These are phyloP conservation scores for Tethya wilhelma DNA, from an alignment of 37 sponge, comb jelly and placozoan species.

Conservation along the genomic window DNA sequence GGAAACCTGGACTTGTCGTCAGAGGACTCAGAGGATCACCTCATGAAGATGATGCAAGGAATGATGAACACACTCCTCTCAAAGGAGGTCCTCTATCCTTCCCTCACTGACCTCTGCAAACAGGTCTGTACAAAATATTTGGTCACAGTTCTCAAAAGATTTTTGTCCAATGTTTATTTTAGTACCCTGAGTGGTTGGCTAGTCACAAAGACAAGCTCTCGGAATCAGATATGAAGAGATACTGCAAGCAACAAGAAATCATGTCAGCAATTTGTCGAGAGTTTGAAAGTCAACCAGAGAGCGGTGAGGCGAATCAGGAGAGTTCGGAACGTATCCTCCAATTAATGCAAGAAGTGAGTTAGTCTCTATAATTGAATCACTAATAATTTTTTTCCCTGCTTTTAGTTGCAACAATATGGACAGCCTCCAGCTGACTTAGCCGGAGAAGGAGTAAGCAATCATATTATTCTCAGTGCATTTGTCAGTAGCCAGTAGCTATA, in stretches of 20 bases:
- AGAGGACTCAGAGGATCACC: constrained; percentile 66
- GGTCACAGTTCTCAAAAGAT: too few relatives aligned
- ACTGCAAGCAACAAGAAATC: constrained; percentile 69
- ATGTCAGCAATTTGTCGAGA: constrained; percentile 70
- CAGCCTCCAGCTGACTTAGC: constrained; percentile 69
- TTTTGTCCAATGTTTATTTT: not conserved
- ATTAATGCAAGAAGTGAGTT: constrained; percentile 74
- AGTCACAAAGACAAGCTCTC: constrained; percentile 28
- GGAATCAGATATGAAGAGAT: constrained; percentile 43
- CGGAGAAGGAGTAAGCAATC: constrained; percentile 53
- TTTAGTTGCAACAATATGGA: constrained; percentile 74
- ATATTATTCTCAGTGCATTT: too few relatives aligned
- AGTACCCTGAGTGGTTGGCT: constrained; percentile 86
- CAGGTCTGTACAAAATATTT: constrained; percentile 2
- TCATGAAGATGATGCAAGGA: constrained; percentile 80
- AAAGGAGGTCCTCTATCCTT: constrained; percentile 83
- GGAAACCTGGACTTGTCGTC: constrained; percentile 22
- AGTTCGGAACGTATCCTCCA: constrained; percentile 56
- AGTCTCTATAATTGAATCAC: not conserved
- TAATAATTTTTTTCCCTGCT: not conserved
- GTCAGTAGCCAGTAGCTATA: too few relatives aligned
- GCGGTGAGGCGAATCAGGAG: constrained; percentile 29
- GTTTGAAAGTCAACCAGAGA: constrained; percentile 57
- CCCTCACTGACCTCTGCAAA: constrained; percentile 65
- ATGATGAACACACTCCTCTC: constrained; percentile 86